These are phyloP conservation scores for Troides helena DNA, from an alignment of 2,888 invertebrate genomes.

Conservation along the genomic window DNA sequence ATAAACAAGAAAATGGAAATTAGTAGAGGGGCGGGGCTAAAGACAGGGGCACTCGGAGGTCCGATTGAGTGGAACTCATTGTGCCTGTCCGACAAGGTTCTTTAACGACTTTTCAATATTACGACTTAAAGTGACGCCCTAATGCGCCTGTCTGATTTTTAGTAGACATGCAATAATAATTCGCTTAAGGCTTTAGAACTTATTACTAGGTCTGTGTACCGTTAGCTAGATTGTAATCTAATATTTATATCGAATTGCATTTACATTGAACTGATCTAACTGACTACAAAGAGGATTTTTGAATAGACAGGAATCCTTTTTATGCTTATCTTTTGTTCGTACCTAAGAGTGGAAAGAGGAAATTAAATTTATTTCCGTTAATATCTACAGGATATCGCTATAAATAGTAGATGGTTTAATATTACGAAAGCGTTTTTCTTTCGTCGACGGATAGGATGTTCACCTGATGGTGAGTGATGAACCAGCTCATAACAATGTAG, in stretches of 20 bases:
- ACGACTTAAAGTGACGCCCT: conserved; percentile 22
- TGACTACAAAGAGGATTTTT: background rate
- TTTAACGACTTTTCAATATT: conserved; percentile 28
- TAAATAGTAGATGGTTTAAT: too few relatives aligned
- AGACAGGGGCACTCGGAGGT: conserved; percentile 8
- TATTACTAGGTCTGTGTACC: conserved; percentile 16
- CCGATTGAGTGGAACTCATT: conserved; percentile 26
- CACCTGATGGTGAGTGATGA: too few relatives aligned
- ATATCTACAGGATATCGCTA: too few relatives aligned
- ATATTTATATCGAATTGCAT: conserved; percentile 3
- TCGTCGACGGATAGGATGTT: too few relatives aligned
- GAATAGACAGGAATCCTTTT: background rate
- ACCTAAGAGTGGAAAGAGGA: too few relatives aligned
- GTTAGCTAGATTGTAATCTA: conserved; percentile 3
- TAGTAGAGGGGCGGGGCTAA: conserved; percentile 20
- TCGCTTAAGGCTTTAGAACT: conserved; percentile 10
- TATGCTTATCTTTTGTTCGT: too few relatives aligned
- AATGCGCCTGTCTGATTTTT: conserved; percentile 25
- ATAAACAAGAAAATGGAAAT: conserved; percentile 24
- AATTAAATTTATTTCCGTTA: too few relatives aligned
- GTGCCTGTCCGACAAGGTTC: conserved; percentile 20
- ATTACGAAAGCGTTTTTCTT: too few relatives aligned
- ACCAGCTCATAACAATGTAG: too few relatives aligned
- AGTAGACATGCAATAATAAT: conserved; percentile 26
- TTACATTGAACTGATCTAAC: background rate